Evolutionary conservation across 2,797 vertebrate species (phyloP), one percentile per base, ranked within the genome.

Genomic region (Varecia variegata): DNA sequence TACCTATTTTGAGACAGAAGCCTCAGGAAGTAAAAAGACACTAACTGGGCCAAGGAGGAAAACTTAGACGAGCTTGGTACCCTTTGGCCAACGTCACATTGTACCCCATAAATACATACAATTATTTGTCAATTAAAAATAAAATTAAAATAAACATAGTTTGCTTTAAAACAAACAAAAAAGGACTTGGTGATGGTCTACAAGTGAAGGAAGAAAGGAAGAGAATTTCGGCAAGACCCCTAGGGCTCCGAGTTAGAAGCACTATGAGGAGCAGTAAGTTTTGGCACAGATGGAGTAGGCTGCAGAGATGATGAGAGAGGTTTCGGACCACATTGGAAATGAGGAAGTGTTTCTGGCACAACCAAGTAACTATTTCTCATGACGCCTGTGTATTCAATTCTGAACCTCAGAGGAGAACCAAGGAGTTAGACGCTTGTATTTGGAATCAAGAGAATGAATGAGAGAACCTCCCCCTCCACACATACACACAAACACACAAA

Each of bases 291-390:
- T 45, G 10, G 4, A 2, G 5, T 45, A 73, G 30, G 20, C 2
- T 17, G 21, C 73, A 27, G 27, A 65, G 2, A 30, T 45, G 32
- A 62, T 32, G 40, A 56, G 27, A 73, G 32, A 89, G 47, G 3
- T 74, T 82, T 93, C 38, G 17, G n/a, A 67, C 2, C 35, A 43
- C 84, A 10, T 27, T 45, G 52, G 45, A 95, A 96, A 89, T 79
- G 45, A 45, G 25, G 54, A 77, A 74, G 32, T 88, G 12, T 71
- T 47, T 88, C 23, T 60, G n/a, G 11, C n/a, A 79, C 25, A 43
- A 21, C 12, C 7, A 62, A 56, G 30, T 25, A 90, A 71, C 60
- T 20, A 58, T 50, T 89, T 47, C 18, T 38, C 21, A n/a, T 47
- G 50, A 58, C 27, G 60, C 52, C 73, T 93, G 65, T 71, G 20